Evolutionary conservation across 2,113 vertebrate genomes (phyloP), one percentile per base, ranked within the genome.

Genomic region (Dromaius novaehollandiae): DNA sequence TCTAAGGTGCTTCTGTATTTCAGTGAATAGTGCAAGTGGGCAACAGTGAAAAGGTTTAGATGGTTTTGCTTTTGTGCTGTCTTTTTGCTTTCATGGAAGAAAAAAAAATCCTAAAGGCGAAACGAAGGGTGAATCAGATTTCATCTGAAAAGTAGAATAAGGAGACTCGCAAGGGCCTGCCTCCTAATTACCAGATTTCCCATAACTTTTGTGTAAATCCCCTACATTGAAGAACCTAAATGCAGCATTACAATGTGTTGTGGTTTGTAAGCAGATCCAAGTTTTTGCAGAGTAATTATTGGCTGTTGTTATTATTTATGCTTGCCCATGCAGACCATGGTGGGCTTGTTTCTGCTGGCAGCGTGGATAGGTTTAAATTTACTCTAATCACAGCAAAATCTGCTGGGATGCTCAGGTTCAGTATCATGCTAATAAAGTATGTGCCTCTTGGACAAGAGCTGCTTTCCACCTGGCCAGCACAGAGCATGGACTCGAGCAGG

Each of bases 381-480:
- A 69, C 65, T 85, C 51, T 79, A 82, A 94, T 87, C 86, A 56
- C 87, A 89, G 42, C 77, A 93, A 91, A 94, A 92, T 71, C 84
- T 78, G 65, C 61, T 89, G 94, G 82, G 89, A 84, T 34, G 55
- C 69, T 92, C 89, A 85, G 74, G 74, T 93, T 96, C 69, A 86
- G 32, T 73, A 92, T 65, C 30, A 32, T 84, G 61, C 65, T 95
- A 92, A 87, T 89, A 71, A 94, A 95, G 38, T 68, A 7, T 61
- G 81, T 91, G 74, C 50, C 82, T 87, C 70, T 85, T 95, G 93
- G 89, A 85, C 77, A 89, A 56, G 86, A 61, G 66, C 56, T 89
- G 74, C 42, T 75, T 34, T 92, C 74, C 56, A 85, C 64, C 65
- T 91, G 89, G 89, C 76, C 83, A 75, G 5, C 21, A 30, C n/a